These are phyloP conservation scores for Caenorhabditis angaria DNA, from an alignment of 2,888 invertebrate genomes.

Conservation along the genomic window DNA sequence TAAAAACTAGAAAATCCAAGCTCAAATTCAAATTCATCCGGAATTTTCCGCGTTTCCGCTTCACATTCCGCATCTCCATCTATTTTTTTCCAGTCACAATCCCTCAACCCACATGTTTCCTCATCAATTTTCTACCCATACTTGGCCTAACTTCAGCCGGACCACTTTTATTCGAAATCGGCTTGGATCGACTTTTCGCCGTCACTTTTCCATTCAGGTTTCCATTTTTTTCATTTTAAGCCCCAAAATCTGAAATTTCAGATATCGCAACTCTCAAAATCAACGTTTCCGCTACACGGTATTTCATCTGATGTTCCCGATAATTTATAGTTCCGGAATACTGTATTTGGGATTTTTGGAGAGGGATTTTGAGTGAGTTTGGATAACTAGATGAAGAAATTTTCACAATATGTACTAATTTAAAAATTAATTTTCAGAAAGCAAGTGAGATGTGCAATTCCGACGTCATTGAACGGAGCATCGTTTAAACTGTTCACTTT, in stretches of 20 bases:
- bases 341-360: constrained; percentile 33
- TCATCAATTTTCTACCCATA: constrained; percentile 33
- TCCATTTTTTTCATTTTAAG: no score
- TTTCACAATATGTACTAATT: constrained; percentile 15
- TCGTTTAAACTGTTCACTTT: constrained; percentile 45
- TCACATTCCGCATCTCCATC: no score
- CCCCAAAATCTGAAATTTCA: background rate
- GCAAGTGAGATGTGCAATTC: constrained; percentile 38
- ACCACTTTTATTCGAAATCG: constrained; percentile 33
- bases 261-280: constrained; percentile 12
- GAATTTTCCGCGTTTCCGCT: no score
- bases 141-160: constrained; percentile 24
- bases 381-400: background rate
- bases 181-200: constrained; percentile 31
- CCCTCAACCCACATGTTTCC: constrained; percentile 29
- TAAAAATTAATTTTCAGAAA: constrained; percentile 17
- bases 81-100: constrained; percentile 16
- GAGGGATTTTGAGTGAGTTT: constrained; percentile 29
- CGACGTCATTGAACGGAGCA: constrained; percentile 35
- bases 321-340: constrained; percentile 19
- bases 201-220: constrained; percentile 31
- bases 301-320: constrained; percentile 22
- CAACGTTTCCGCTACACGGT: constrained; percentile 20
- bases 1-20: no score
- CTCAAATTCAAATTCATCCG: no score